phyloP scores from a whole-genome alignment of 2,888 invertebrate species.

The Spodoptera littoralis region DNA sequence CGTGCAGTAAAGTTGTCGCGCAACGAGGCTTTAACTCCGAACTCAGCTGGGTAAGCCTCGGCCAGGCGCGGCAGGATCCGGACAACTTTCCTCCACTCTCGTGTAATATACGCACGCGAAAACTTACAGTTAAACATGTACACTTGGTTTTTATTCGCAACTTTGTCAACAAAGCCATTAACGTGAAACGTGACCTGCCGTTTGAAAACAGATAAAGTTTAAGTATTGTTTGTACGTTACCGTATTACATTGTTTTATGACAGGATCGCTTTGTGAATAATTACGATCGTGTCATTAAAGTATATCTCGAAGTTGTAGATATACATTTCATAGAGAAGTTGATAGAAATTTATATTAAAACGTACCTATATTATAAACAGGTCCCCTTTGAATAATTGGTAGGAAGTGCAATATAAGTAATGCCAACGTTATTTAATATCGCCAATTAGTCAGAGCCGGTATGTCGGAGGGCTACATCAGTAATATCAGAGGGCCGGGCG shows the following conservation, averaged over 20 bases:
- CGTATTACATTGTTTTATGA: constrained; percentile 25
- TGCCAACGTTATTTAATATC: constrained; percentile 57
- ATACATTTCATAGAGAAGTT: constrained; percentile 8
- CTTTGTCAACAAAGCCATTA: constrained; percentile 55
- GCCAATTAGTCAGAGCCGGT: constrained; percentile 67
- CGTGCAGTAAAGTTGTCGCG: constrained; percentile 64
- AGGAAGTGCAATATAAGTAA: constrained; percentile 45
- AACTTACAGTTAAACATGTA: constrained; percentile 52
- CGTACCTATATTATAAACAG: constrained; percentile 10
- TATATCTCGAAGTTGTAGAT: constrained; percentile 9
- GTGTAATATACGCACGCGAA: constrained; percentile 55
- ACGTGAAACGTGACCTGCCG: constrained; percentile 48
- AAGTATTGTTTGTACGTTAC: constrained; percentile 34
- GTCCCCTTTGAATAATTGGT: constrained; percentile 28
- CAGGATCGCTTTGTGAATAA: constrained; percentile 17
- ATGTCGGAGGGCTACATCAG: constrained; percentile 63
- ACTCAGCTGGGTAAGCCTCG: constrained; percentile 59
- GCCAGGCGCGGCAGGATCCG: constrained; percentile 45
- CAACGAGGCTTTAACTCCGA: constrained; percentile 59
- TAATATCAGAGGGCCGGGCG: constrained; percentile 69
- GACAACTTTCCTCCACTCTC: constrained; percentile 62
- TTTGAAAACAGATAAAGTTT: constrained; percentile 42
- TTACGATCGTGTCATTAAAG: constrained; percentile 9
- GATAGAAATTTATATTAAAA: constrained; percentile 26
- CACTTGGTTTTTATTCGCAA: constrained; percentile 59